Conservation (phyloP, 2,113 vertebrate genomes). For the Carassius gibelio region DNA sequence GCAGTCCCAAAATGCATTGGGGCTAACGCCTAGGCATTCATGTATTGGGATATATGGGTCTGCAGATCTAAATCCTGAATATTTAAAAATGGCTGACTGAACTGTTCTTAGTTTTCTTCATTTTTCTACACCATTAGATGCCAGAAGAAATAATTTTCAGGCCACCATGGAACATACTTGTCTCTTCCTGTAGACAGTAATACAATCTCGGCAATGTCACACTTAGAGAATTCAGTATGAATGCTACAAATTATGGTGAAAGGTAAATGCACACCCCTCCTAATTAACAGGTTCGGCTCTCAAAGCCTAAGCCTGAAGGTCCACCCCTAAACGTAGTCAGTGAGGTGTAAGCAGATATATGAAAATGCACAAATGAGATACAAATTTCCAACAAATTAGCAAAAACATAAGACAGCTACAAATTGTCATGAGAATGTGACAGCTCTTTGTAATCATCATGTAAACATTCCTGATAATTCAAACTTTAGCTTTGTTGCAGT, state of each 20-base stretch:
- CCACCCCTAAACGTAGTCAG: no score
- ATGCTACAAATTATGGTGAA: background rate
- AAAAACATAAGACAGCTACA: background rate
- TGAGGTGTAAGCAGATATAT: background rate
- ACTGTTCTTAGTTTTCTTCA: background rate
- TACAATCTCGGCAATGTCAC: background rate
- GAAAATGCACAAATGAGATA: no score
- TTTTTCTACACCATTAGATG: background rate
- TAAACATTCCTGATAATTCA: background rate
- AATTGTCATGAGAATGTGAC: background rate
- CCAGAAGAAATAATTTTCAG: background rate
- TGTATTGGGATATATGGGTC: background rate
- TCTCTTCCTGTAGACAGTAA: background rate
- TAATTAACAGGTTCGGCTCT: no score
- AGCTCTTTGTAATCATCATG: background rate
- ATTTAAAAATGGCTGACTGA: background rate
- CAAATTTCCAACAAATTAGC: background rate
- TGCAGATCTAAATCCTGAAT: background rate
- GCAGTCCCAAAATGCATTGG: background rate
- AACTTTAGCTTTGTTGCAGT: background rate
- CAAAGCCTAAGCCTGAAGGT: no score
- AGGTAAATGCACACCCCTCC: no score
- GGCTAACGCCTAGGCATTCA: background rate
- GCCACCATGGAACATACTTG: background rate
- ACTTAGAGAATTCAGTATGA: background rate